phyloP scores from a whole-genome alignment of 2,797 vertebrate species.

The Urophycis tenuis region DNA sequence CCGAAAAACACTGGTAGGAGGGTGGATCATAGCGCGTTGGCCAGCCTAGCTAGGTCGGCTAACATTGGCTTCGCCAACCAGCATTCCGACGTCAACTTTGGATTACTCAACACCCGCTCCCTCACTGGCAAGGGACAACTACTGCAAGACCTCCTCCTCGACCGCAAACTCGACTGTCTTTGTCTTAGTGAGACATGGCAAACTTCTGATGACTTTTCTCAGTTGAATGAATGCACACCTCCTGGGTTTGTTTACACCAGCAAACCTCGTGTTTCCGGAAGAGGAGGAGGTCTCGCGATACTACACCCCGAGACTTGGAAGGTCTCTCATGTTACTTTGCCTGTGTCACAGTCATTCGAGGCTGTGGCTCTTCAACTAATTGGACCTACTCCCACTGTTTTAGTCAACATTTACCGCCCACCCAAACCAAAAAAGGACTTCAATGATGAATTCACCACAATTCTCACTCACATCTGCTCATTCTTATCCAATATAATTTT shows the following conservation, averaged over 20 bases:
- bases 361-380: not conserved
- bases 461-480: too few relatives aligned
- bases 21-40: not conserved
- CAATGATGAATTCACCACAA: too few relatives aligned
- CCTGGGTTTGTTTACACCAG: slow-evolving; percentile 20
- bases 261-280: slow-evolving; percentile 2
- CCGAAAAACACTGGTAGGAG: not conserved
- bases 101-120: too few relatives aligned
- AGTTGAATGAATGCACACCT: not conserved
- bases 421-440: slow-evolving; percentile 3
- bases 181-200: not conserved
- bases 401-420: slow-evolving; percentile 5
- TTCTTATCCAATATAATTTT: not conserved
- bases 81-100: too few relatives aligned
- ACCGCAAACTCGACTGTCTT: not conserved
- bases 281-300: slow-evolving; percentile 18
- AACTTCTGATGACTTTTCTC: not conserved
- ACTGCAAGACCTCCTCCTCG: not conserved
- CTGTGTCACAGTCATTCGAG: slow-evolving; percentile 1
- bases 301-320: slow-evolving; percentile 15
- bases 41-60: not conserved
- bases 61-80: not conserved
- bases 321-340: not conserved
- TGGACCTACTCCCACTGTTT: not conserved
- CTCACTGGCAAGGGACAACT: not conserved